Percentiles rank a stretch among this genome's conserved stretches.
phyloP scores from a whole-genome alignment of 2,113 vertebrate genomes.

The Hippocampus barbouri region DNA sequence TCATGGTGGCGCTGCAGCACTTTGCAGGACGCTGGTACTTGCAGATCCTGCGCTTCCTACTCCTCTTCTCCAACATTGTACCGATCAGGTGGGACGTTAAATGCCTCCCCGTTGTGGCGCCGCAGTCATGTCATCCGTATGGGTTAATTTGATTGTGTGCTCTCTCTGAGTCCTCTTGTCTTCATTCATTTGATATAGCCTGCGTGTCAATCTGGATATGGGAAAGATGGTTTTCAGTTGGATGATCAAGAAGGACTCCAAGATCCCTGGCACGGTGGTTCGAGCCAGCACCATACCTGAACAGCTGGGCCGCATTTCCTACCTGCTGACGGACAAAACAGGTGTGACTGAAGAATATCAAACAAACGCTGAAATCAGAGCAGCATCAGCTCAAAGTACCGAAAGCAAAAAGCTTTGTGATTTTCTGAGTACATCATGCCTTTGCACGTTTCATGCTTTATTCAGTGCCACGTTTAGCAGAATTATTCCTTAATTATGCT shows the following conservation, averaged over 20 bases:
- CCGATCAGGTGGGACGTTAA: conserved; percentile 83
- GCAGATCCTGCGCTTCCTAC: conserved; percentile 93
- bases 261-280: conserved; percentile 93
- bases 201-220: conserved; percentile 97
- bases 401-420: not conserved
- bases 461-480: not conserved
- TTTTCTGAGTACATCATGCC: not conserved
- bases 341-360: conserved; percentile 64
- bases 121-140: not conserved
- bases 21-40: conserved; percentile 97
- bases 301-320: conserved; percentile 94
- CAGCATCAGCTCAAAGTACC: not conserved
- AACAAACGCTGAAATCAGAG: not conserved
- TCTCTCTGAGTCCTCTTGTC: not conserved
- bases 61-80: conserved; percentile 94
- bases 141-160: not conserved
- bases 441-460: not conserved
- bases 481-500: not conserved
- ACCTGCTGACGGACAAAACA: conserved; percentile 96
- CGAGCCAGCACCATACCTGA: conserved; percentile 95
- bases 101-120: not conserved
- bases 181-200: conserved; percentile 59
- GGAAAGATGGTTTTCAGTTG: conserved; percentile 99
- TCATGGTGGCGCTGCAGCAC: conserved; percentile 97
- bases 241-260: conserved; percentile 94